Evolutionary conservation across 92 coral and sea anemone genomes (phyloP).

Genomic region (Parazoanthus swiftii): DNA sequence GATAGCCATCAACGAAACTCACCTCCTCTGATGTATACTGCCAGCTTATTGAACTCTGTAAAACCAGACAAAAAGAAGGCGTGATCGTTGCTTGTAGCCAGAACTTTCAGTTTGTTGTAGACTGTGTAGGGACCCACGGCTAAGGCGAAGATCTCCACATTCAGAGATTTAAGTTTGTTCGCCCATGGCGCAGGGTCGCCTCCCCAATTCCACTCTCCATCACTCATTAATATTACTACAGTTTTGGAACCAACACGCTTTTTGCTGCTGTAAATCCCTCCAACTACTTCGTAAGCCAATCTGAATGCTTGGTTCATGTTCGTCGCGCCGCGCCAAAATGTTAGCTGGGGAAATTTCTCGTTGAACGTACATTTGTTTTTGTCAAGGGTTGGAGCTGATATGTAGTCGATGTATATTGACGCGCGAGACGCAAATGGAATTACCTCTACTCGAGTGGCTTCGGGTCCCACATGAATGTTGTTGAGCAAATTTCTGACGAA

Average conservation of each 20-base stretch:
- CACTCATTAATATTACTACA: conserved; percentile 65
- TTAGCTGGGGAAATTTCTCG: conserved; percentile 51
- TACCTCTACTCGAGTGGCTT: conserved; percentile 77
- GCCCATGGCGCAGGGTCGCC: conserved; percentile 54
- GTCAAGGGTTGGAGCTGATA: conserved; percentile 38
- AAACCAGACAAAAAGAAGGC: conserved; percentile 69
- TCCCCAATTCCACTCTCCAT: conserved; percentile 71
- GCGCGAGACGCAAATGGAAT: conserved; percentile 63
- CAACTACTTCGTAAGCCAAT: conserved; percentile 41
- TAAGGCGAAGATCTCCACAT: conserved; percentile 65
- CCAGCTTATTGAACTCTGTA: conserved; percentile 63
- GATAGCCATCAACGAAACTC: background rate
- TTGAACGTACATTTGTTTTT: conserved; percentile 77
- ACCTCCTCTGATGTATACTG: conserved; percentile 85
- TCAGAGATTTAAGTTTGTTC: background rate
- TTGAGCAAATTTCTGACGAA: conserved; percentile 68
- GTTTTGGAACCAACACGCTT: conserved; percentile 50
- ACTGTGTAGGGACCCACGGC: conserved; percentile 63
- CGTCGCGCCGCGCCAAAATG: conserved; percentile 46
- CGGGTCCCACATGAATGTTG: conserved; percentile 62
- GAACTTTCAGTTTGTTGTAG: conserved; percentile 19
- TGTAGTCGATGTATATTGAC: conserved; percentile 54
- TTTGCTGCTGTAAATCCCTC: conserved; percentile 40
- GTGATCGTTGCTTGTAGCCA: conserved; percentile 33
- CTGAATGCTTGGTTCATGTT: conserved; percentile 69